These are phyloP conservation scores for Syrrhaptes paradoxus DNA, from an alignment of 2,113 vertebrate genomes.

Conservation along the genomic window DNA sequence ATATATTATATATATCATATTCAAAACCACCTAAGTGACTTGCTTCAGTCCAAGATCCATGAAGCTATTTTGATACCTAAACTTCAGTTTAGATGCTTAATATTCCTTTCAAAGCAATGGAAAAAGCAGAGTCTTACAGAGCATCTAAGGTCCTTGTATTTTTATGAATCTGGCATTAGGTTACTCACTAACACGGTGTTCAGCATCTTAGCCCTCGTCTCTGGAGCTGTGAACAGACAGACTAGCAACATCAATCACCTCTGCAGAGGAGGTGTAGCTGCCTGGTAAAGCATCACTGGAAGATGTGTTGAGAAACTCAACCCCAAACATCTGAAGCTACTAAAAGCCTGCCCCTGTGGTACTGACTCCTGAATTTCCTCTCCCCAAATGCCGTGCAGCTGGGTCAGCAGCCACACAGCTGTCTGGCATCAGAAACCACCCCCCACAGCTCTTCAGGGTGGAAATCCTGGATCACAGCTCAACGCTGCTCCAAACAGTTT, in stretches of 20 bases:
- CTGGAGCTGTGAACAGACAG: neutral
- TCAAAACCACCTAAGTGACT: neutral
- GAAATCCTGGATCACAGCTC: conserved; percentile 43
- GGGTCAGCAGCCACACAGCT: conserved; percentile 53
- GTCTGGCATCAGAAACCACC: conserved; percentile 39
- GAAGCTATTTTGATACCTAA: neutral
- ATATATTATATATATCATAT: conserved; percentile 34
- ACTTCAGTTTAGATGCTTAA: neutral
- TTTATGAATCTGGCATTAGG: neutral
- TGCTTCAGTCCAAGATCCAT: neutral
- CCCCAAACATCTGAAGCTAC: neutral
- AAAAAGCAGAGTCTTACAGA: neutral
- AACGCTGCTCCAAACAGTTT: neutral
- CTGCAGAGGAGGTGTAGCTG: neutral
- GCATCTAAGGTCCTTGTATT: neutral
- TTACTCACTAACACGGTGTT: neutral
- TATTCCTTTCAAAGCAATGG: neutral
- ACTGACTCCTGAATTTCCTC: conserved; percentile 29
- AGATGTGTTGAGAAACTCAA: neutral
- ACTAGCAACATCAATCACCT: neutral
- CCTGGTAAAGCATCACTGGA: neutral
- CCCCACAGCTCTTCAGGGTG: conserved; percentile 22
- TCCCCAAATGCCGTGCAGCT: conserved; percentile 42
- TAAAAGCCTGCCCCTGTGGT: neutral
- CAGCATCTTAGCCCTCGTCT: neutral